A percentile compares a stretch with the other conserved stretches of the same genome.
These are phyloP conservation scores for Cydia pomonella DNA, from an alignment of 1,140 invertebrate species.

Conservation along the genomic window DNA sequence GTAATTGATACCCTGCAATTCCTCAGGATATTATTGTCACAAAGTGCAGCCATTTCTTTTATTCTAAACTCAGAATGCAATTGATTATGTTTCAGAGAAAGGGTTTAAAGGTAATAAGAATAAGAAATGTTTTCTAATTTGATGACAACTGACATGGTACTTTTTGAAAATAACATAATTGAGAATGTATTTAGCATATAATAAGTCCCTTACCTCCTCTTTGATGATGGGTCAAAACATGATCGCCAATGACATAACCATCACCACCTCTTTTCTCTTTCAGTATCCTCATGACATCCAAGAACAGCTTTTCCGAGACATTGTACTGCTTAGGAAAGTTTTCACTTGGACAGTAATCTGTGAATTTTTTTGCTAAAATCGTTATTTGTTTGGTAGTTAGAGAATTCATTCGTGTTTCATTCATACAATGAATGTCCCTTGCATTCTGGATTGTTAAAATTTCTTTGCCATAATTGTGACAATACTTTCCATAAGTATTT, in stretches of 20 bases:
- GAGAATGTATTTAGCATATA: neutral
- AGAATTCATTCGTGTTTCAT: slow-evolving; percentile 76
- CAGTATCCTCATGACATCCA: slow-evolving; percentile 70
- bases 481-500: slow-evolving; percentile 69
- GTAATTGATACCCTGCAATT: no score
- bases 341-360: slow-evolving; percentile 74
- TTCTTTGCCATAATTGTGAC: slow-evolving; percentile 71
- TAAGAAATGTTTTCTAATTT: no score
- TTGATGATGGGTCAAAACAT: slow-evolving; percentile 82
- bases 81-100: no score
- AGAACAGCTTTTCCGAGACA: slow-evolving; percentile 72
- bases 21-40: no score
- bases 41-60: no score
- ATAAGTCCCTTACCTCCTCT: slow-evolving; percentile 66
- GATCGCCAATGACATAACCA: slow-evolving; percentile 69
- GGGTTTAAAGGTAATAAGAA: no score
- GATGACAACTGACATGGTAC: no score
- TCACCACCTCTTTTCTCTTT: slow-evolving; percentile 61
- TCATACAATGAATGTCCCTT: slow-evolving; percentile 81
- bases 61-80: no score
- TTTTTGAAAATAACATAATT: neutral
- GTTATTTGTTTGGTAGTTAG: slow-evolving; percentile 64
- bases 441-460: slow-evolving; percentile 80
- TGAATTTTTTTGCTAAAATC: slow-evolving; percentile 76
- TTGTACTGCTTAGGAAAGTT: slow-evolving; percentile 74